Evolutionary conservation across 2,888 invertebrate species (phyloP).

Genomic region (Latrodectus elegans): DNA sequence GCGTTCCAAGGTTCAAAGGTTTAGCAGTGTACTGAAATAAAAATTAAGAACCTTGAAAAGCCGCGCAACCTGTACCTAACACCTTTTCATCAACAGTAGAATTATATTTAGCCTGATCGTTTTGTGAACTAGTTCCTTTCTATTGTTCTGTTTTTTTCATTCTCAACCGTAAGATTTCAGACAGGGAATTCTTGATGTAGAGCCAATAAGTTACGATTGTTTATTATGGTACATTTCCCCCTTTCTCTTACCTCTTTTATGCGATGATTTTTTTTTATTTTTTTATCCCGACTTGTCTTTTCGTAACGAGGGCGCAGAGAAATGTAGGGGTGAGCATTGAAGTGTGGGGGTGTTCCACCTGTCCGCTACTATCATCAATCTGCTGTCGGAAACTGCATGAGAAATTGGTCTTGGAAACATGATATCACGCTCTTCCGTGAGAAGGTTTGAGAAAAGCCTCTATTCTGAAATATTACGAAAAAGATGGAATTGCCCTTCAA

Average conservation of each 20-base stretch:
- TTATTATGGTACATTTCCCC: not conserved
- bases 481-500: not conserved
- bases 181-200: not conserved
- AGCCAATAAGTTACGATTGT: not conserved
- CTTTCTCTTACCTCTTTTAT: not conserved
- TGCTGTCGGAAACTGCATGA: constrained; percentile 44
- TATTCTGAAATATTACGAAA: constrained; percentile 21
- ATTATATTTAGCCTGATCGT: not conserved
- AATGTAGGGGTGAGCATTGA: not conserved
- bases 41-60: no score
- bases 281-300: no score
- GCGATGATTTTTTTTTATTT: not conserved
- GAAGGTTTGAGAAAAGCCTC: constrained; percentile 32
- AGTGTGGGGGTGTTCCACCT: constrained; percentile 45
- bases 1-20: no score
- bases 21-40: no score
- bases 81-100: not conserved
- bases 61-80: not conserved
- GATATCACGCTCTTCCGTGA: constrained; percentile 26
- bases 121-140: not conserved
- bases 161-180: not conserved
- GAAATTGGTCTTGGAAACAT: constrained; percentile 27
- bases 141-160: not conserved
- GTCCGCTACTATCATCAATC: constrained; percentile 42
- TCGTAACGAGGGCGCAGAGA: not conserved